phyloP scores from a whole-genome alignment of 2,888 invertebrate species.

The Chaetoderma sp. region DNA sequence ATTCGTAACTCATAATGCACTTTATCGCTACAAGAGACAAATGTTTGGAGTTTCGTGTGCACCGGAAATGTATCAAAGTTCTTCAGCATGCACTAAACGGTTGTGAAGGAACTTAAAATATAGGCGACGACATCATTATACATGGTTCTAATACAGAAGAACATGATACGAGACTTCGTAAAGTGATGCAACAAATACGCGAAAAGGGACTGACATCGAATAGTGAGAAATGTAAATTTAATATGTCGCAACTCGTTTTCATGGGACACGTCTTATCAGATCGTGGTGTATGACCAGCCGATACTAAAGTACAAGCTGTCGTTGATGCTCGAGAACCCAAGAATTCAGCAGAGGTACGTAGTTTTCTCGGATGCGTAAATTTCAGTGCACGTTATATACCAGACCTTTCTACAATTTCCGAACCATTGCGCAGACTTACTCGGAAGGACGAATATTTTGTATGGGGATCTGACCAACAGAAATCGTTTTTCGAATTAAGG shows the following conservation, averaged over 20 bases:
- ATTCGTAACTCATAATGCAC: constrained; percentile 40
- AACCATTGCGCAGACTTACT: neutral
- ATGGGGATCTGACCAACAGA: neutral
- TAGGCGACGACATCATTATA: too few relatives aligned
- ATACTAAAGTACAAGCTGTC: constrained; percentile 15
- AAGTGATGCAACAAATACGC: neutral
- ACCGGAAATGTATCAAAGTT: constrained; percentile 37
- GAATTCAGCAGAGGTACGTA: constrained; percentile 1
- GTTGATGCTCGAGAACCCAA: constrained; percentile 4
- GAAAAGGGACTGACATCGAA: neutral
- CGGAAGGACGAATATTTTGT: neutral
- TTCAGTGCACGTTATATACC: neutral
- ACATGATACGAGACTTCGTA: constrained; percentile 1
- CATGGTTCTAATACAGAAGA: neutral
- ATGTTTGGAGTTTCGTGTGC: constrained; percentile 40
- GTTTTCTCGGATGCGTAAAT: constrained; percentile 8
- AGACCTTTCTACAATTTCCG: neutral
- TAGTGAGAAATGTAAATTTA: constrained; percentile 2
- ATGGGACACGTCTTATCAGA: too few relatives aligned
- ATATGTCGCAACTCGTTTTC: constrained; percentile 10
- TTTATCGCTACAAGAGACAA: constrained; percentile 39
- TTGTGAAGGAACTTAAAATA: constrained; percentile 26
- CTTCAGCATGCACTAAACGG: constrained; percentile 25
- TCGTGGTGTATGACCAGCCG: neutral
- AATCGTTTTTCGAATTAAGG: neutral